phyloP scores from a whole-genome alignment of 2,113 vertebrate species.

The Rhombomys opimus region DNA sequence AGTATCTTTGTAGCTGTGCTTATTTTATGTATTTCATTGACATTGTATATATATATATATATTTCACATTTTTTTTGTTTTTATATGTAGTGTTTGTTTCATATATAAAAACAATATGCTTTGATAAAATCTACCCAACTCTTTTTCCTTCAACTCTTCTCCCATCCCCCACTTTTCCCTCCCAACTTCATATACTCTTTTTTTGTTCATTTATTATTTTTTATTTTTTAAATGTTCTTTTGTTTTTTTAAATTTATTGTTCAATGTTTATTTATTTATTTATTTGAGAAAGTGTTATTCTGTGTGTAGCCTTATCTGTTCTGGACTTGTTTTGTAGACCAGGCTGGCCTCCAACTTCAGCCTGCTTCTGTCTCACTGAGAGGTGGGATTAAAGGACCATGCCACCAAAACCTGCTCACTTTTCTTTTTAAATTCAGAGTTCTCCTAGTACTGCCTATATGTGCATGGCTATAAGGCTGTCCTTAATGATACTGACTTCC shows the following conservation, averaged over 20 bases:
- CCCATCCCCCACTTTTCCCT: neutral
- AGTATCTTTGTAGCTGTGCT: neutral
- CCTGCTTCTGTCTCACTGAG: too few species aligned
- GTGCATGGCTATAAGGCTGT: neutral
- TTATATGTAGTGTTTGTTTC: neutral
- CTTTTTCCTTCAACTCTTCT: neutral
- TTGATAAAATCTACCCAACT: neutral
- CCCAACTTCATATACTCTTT: neutral
- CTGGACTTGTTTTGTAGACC: too few species aligned
- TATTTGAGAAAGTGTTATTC: too few species aligned
- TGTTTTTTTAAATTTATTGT: too few species aligned
- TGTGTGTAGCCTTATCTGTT: too few species aligned
- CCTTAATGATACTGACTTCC: too few species aligned
- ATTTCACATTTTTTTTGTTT: neutral
- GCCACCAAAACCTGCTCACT: too few species aligned
- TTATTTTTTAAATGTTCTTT: too few species aligned
- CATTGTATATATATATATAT: neutral
- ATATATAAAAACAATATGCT: neutral
- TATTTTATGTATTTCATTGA: neutral
- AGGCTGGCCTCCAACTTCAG: too few species aligned
- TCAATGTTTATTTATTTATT: too few species aligned
- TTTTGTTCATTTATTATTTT: too few species aligned
- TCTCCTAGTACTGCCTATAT: neutral
- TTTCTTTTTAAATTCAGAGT: neutral
- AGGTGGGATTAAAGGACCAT: too few species aligned